Evolutionary conservation across 2,888 invertebrate species (phyloP).

Genomic region (Palloptera scutellata): DNA sequence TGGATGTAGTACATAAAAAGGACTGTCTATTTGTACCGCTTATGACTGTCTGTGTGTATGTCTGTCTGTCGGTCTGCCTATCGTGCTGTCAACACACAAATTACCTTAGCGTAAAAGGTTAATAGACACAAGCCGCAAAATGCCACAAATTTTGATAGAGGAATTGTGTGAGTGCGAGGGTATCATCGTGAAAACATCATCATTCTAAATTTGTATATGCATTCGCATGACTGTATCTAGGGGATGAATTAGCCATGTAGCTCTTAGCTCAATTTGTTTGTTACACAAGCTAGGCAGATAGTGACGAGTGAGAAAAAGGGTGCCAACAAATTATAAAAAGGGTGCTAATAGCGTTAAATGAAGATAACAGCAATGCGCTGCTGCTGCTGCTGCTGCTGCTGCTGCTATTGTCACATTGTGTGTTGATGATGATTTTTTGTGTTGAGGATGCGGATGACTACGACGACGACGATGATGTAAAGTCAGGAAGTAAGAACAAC

Average conservation of each 20-base stretch:
- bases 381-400: constrained; percentile 4
- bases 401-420: constrained; percentile 7
- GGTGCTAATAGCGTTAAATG: constrained; percentile 58
- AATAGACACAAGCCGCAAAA: neutral
- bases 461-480: constrained; percentile 8
- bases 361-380: constrained; percentile 37
- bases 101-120: constrained; percentile 17
- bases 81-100: constrained; percentile 26
- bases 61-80: constrained; percentile 17
- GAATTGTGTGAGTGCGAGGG: neutral
- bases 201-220: neutral
- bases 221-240: neutral
- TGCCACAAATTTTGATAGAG: no score
- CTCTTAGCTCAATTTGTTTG: constrained; percentile 1
- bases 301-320: constrained; percentile 13
- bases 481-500: no score
- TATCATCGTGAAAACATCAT: neutral
- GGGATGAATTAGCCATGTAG: constrained; percentile 13
- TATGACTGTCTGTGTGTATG: constrained; percentile 11
- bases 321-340: constrained; percentile 32
- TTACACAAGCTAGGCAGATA: constrained; percentile 6
- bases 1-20: no score
- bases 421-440: constrained; percentile 3
- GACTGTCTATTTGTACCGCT: constrained; percentile 14
- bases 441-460: neutral